Percentiles rank a stretch among this genome's conserved stretches.
phyloP scores from a whole-genome alignment of 2,797 vertebrate species.

The Alcedo quadribrachys region DNA sequence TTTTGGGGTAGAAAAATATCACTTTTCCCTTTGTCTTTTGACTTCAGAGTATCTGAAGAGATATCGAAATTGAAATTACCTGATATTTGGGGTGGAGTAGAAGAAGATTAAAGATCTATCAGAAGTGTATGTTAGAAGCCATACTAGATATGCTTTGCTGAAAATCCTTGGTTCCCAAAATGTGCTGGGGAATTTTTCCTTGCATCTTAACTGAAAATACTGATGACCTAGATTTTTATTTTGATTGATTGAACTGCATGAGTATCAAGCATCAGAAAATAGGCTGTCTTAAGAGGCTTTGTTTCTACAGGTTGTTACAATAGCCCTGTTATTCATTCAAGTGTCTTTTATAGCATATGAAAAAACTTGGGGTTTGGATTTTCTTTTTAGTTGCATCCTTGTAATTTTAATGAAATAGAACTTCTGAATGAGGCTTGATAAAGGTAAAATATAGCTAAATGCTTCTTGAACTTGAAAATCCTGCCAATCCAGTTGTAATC shows the following conservation, averaged over 20 bases:
- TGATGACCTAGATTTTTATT: constrained; percentile 55
- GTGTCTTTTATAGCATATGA: too few species aligned
- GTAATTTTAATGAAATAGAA: constrained; percentile 14
- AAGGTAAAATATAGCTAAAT: constrained; percentile 1
- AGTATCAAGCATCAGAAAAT: constrained; percentile 34
- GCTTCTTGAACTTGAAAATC: constrained; percentile 45
- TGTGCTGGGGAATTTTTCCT: background rate
- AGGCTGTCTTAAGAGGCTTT: constrained; percentile 33
- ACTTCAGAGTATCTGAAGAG: background rate
- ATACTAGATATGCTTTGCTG: background rate
- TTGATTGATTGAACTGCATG: constrained; percentile 27
- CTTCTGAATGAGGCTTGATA: constrained; percentile 29
- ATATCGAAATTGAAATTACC: background rate
- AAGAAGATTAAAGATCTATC: background rate
- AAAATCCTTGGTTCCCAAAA: constrained; percentile 2
- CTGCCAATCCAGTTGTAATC: background rate
- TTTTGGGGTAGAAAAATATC: background rate
- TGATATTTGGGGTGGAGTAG: background rate
- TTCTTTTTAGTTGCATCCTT: background rate
- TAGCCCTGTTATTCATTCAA: background rate
- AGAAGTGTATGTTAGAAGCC: background rate
- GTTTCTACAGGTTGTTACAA: constrained; percentile 18
- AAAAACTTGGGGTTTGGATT: background rate
- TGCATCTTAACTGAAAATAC: constrained; percentile 37
- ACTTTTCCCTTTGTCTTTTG: background rate